Base-by-base conservation (phyloP, 1,140 invertebrate species). In the Zaprionus ghesquierei region DNA sequence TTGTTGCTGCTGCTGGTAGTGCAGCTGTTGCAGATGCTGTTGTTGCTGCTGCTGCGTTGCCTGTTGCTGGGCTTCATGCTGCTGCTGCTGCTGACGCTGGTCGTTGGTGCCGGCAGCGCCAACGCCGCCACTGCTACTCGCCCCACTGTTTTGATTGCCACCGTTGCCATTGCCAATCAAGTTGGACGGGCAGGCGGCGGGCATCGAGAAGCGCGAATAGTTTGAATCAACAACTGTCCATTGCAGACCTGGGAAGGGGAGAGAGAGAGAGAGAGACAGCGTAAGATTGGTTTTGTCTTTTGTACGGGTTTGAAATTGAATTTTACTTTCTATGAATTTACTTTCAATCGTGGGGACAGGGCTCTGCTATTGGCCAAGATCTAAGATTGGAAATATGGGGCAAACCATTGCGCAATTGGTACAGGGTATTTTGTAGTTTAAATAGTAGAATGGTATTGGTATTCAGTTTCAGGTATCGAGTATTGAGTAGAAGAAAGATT, bases 191-290 rank as follows among this genome's bases (percentile, higher is more conserved):
- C 93, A 94, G 86, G 93, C 93, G 86, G 93, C 93, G 82, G 93
- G 93, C 92, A 94, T 91, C 92, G 93, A 94, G 92, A 94, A 94
- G 92, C 93, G 93, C 89, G 94, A 93, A 93, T 94, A 94, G 91
- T 93, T 94, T 91, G 94, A 94, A 92, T 95, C 94, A 93, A 95
- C 93, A 92, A 95, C 93, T 91, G 94, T 94, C 94, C 94, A 95
- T 93, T 94, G 94, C 92, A 94, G 93, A 93, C 94, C 94, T 95
- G 94, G 92, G 93, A 94, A 90, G 84, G 89, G 89, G 90, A 91
- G 89, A 92, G 87, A 75, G 82, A 72, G 68, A 81, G 77, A 77
- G 71, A 90, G 90, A 89, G 89, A 90, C 80, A 87, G 81, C 85
- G 85, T 78, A 89, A 89, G 84, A 89, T 82, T 89, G 75, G 81